These are phyloP conservation scores for Prionchulus punctatus DNA, from an alignment of 2,888 invertebrate species.

Conservation along the genomic window DNA sequence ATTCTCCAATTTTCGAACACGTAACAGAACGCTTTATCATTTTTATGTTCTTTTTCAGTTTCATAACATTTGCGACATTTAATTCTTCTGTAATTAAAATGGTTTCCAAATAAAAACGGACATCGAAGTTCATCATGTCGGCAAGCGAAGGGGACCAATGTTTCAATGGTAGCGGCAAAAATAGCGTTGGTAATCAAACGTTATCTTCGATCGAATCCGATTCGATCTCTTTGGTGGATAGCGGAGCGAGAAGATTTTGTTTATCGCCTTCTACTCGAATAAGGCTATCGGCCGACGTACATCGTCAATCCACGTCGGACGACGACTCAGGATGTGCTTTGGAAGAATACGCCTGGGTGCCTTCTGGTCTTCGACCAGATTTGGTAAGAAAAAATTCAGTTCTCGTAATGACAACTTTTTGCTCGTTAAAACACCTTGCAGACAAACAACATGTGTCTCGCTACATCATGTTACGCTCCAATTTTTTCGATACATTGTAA, in stretches of 20 bases:
- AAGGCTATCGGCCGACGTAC: neutral
- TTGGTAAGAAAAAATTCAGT: conserved; percentile 71
- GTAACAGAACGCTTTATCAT: too few relatives aligned
- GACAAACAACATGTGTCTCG: too few relatives aligned
- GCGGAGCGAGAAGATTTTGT: neutral
- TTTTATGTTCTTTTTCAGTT: too few relatives aligned
- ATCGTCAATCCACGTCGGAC: conserved; percentile 46
- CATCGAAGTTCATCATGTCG: too few relatives aligned
- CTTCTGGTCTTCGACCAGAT: conserved; percentile 85
- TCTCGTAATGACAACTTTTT: too few relatives aligned
- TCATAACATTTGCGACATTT: too few relatives aligned
- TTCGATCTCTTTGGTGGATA: neutral
- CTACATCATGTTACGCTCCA: too few relatives aligned
- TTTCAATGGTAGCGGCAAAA: neutral
- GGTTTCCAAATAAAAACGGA: too few relatives aligned
- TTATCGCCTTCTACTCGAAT: conserved; percentile 2
- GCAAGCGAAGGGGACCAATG: neutral
- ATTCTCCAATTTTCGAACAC: too few relatives aligned
- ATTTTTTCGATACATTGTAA: too few relatives aligned
- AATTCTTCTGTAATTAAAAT: too few relatives aligned
- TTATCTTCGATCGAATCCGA: neutral
- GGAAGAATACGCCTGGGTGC: conserved; percentile 96
- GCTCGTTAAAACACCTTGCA: too few relatives aligned
- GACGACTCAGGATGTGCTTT: conserved; percentile 93
- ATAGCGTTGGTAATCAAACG: neutral